These are phyloP conservation scores for Cyclura pinguis DNA, from an alignment of 2,797 vertebrate genomes.

Conservation along the genomic window DNA sequence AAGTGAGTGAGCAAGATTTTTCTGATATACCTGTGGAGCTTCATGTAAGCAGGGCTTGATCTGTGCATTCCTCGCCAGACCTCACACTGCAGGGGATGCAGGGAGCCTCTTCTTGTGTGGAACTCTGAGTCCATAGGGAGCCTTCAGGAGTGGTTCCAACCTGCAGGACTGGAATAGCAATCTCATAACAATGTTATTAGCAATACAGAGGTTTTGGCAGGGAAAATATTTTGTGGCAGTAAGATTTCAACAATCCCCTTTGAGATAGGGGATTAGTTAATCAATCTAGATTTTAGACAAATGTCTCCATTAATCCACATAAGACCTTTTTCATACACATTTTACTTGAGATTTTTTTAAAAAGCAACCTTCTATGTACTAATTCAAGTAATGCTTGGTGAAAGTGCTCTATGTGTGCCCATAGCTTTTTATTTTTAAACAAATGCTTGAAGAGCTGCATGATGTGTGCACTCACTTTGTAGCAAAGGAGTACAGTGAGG, in stretches of 20 bases:
- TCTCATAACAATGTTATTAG: background rate
- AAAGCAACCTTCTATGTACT: background rate
- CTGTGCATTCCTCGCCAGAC: background rate
- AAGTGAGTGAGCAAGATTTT: background rate
- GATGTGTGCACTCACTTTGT: background rate
- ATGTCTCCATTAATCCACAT: background rate
- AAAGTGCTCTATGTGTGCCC: background rate
- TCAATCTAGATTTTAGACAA: background rate
- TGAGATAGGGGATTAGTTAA: constrained; percentile 12
- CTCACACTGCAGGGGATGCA: background rate
- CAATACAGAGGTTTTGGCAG: background rate
- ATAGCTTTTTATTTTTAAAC: background rate
- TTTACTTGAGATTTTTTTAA: background rate
- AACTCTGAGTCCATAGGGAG: background rate
- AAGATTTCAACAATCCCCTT: background rate
- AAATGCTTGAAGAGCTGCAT: constrained; percentile 12
- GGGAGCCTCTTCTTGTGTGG: background rate
- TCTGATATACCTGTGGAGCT: background rate
- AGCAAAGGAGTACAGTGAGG: background rate
- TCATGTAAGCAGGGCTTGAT: background rate
- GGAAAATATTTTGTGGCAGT: background rate
- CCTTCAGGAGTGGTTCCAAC: background rate
- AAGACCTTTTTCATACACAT: background rate
- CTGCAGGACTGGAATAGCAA: background rate
- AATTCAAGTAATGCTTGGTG: constrained; percentile 16